A percentile compares a stretch with the other conserved stretches of the same genome.
Conservation (phyloP, 2,113 vertebrate species). For the Probosciger aterrimus region DNA sequence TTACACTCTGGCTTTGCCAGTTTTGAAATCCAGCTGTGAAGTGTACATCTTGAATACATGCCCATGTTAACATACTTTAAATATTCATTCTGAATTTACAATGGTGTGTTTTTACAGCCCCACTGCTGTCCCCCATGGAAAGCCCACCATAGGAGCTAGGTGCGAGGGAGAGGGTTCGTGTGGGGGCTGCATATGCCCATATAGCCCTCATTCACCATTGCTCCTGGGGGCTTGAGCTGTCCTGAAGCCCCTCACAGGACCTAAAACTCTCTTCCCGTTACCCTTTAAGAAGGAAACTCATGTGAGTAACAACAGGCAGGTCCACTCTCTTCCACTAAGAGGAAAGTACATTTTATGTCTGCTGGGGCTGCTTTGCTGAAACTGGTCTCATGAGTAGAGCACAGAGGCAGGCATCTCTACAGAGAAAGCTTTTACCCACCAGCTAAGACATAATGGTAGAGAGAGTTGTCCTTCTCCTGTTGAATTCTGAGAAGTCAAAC, state of each 20-base stretch:
- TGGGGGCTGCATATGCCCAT: background rate
- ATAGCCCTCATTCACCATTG: background rate
- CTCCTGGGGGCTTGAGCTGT: background rate
- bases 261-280: background rate
- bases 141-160: background rate
- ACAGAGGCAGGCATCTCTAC: background rate
- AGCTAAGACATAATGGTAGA: background rate
- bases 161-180: background rate
- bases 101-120: background rate
- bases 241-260: background rate
- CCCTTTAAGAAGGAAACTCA: background rate
- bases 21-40: background rate
- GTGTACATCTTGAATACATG: background rate
- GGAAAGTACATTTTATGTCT: background rate
- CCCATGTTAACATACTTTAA: background rate
- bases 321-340: background rate
- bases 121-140: background rate
- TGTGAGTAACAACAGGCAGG: background rate
- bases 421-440: background rate
- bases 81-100: background rate
- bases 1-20: background rate
- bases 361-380: background rate
- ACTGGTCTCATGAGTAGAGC: background rate
- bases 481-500: background rate
- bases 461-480: background rate